phyloP scores from a whole-genome alignment of 2,113 vertebrate genomes.

The Eretmochelys imbricata region DNA sequence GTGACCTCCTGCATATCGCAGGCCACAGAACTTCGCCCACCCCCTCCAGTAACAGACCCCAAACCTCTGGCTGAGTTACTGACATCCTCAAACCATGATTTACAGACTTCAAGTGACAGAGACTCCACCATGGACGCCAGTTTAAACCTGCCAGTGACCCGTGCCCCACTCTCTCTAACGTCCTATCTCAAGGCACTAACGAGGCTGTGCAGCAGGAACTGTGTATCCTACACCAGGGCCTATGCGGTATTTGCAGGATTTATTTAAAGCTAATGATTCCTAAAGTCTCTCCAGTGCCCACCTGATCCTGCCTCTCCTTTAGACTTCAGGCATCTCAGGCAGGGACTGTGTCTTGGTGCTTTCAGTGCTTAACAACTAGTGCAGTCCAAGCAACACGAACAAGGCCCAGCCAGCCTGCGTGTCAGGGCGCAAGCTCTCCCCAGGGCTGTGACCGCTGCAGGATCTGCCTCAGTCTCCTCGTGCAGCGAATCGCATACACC shows the following conservation, averaged over 20 bases:
- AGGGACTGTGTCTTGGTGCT: background rate
- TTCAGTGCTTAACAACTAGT: conserved; percentile 1
- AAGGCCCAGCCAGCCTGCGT: background rate
- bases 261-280: background rate
- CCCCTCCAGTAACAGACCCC: too few species aligned
- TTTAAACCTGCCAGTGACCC: too few species aligned
- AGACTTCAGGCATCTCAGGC: background rate
- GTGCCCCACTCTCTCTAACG: background rate
- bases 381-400: background rate
- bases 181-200: background rate
- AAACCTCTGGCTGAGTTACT: too few species aligned
- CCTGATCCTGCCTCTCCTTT: background rate
- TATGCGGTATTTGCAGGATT: too few species aligned
- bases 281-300: background rate
- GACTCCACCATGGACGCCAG: too few species aligned
- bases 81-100: too few species aligned
- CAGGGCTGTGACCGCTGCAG: background rate
- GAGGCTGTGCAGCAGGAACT: background rate
- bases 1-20: too few species aligned
- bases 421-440: background rate
- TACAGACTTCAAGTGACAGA: too few species aligned
- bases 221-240: background rate
- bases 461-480: background rate
- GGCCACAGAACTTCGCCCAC: too few species aligned
- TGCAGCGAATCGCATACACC: background rate